Conservation (phyloP, 2,888 invertebrate species). For the Cantharis nigra region DNA sequence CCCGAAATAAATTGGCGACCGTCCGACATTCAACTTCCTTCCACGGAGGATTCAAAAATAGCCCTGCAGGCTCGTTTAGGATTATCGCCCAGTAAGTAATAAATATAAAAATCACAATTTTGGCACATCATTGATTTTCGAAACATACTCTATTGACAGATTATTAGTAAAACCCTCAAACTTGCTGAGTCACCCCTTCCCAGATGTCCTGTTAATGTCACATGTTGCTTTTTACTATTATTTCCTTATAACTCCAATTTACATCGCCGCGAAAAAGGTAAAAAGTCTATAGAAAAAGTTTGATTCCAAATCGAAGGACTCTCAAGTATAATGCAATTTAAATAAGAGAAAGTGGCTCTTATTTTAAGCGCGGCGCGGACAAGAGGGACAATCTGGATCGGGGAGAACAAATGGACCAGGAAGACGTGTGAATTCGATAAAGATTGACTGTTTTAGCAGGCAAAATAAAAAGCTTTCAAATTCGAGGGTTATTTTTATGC, state of each 20-base stretch:
- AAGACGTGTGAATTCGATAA: slow-evolving; percentile 55
- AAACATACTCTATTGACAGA: slow-evolving; percentile 51
- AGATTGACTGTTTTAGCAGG: slow-evolving; percentile 42
- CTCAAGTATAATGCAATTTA: slow-evolving; percentile 56
- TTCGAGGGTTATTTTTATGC: background rate
- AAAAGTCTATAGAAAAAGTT: slow-evolving; percentile 21
- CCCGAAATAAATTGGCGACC: slow-evolving; percentile 56
- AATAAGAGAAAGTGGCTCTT: slow-evolving; percentile 54
- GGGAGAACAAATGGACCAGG: slow-evolving; percentile 51
- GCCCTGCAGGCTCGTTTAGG: slow-evolving; percentile 56
- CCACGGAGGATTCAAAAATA: slow-evolving; percentile 55
- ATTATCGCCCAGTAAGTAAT: slow-evolving; percentile 56
- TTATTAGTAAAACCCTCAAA: slow-evolving; percentile 48
- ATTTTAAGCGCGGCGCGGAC: slow-evolving; percentile 41
- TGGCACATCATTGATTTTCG: slow-evolving; percentile 48
- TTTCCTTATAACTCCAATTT: slow-evolving; percentile 10
- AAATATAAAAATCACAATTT: slow-evolving; percentile 33
- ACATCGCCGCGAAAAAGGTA: background rate
- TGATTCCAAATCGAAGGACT: slow-evolving; percentile 35
- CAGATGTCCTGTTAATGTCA: slow-evolving; percentile 47
- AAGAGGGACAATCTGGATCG: slow-evolving; percentile 47
- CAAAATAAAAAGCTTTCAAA: background rate
- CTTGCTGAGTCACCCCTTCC: slow-evolving; percentile 54
- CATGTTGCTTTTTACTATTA: slow-evolving; percentile 42
- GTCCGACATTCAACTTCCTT: slow-evolving; percentile 53